Conservation (phyloP, 2,113 vertebrate species). For the Neolamprologus cancellatus region DNA sequence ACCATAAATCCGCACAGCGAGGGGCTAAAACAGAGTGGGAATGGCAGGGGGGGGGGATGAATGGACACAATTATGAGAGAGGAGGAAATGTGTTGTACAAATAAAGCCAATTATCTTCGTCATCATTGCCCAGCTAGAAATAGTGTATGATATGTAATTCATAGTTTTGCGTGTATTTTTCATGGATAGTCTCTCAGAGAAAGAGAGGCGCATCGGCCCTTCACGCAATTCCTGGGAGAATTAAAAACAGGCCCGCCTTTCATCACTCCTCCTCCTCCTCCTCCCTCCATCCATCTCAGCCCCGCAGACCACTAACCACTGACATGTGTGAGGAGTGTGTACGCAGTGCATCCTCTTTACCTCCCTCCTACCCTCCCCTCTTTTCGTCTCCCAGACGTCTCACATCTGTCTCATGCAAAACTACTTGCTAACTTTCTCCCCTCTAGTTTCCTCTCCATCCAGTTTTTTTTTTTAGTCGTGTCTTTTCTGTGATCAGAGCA, state of each 20-base stretch:
- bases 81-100: not conserved
- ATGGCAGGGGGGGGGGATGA: not conserved
- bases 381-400: not conserved
- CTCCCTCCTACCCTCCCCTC: not conserved
- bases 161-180: not conserved
- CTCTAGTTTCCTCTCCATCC: not conserved
- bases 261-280: constrained; percentile 31
- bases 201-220: constrained; percentile 6
- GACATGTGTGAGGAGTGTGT: constrained; percentile 68
- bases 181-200: not conserved
- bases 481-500: constrained; percentile 32
- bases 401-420: constrained; percentile 11
- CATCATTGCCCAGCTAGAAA: not conserved
- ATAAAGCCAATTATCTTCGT: not conserved
- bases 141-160: not conserved
- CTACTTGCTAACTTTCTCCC: constrained; percentile 4
- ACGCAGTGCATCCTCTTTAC: constrained; percentile 3
- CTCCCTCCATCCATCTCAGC: constrained; percentile 32
- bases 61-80: not conserved
- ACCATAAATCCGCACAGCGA: too few species aligned
- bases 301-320: constrained; percentile 66
- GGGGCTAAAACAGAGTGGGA: too few species aligned
- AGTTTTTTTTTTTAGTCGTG: not conserved
- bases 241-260: constrained; percentile 64
- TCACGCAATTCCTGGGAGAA: constrained; percentile 52